Percentiles rank a stretch among this genome's conserved stretches.
Conservation (phyloP, 2,113 vertebrate genomes). For the Oryzias javanicus region DNA sequence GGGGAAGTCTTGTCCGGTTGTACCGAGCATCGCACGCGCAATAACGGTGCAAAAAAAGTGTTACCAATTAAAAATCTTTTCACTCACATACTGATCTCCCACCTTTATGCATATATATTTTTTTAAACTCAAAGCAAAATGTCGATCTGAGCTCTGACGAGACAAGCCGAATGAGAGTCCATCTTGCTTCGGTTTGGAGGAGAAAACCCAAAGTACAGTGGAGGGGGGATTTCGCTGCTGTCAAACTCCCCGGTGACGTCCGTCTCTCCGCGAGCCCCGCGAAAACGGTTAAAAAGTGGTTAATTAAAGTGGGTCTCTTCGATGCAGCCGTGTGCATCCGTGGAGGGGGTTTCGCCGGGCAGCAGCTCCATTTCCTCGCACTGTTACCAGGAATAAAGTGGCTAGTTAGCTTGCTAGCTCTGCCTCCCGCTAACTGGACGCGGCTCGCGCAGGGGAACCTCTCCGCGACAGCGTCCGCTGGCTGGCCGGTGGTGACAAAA, state of each 20-base stretch:
- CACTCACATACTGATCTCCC: conserved; percentile 1
- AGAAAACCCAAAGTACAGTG: conserved; percentile 78
- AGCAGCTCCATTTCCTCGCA: conserved; percentile 65
- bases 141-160: conserved; percentile 90
- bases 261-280: not conserved
- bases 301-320: conserved; percentile 71
- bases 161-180: conserved; percentile 88
- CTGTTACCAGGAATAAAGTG: conserved; percentile 72
- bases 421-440: conserved; percentile 76
- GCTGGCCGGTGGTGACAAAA: too few species aligned
- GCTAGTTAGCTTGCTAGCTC: conserved; percentile 78
- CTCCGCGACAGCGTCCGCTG: too few species aligned
- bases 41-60: conserved; percentile 23
- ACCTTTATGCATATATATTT: conserved; percentile 72
- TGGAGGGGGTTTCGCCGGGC: conserved; percentile 43
- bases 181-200: conserved; percentile 87
- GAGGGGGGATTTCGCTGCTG: conserved; percentile 77
- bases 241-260: conserved; percentile 78
- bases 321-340: conserved; percentile 39
- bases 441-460: conserved; percentile 54
- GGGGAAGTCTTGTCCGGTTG: conserved; percentile 11
- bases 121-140: conserved; percentile 88
- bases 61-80: not conserved
- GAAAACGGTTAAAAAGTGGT: conserved; percentile 19
- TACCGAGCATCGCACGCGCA: conserved; percentile 7